These are phyloP conservation scores for Microplitis demolitor DNA, from an alignment of 1,140 invertebrate species.

Conservation along the genomic window DNA sequence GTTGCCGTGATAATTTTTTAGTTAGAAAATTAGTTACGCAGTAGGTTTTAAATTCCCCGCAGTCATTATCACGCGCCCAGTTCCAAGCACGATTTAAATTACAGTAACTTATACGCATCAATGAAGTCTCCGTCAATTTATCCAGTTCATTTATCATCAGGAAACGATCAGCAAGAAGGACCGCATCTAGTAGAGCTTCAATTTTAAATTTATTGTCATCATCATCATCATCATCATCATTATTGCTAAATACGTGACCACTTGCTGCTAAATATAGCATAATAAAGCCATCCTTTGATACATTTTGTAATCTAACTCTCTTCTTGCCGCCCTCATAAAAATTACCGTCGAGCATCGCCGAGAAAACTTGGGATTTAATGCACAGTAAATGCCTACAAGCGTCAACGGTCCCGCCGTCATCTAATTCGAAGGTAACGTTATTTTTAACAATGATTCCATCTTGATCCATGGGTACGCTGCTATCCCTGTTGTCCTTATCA, in stretches of 20 bases:
- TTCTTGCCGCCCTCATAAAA: conserved; percentile 70
- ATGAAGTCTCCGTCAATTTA: conserved; percentile 56
- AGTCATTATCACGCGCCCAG: conserved; percentile 53
- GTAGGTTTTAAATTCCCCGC: conserved; percentile 44
- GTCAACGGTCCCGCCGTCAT: conserved; percentile 67
- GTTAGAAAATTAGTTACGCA: conserved; percentile 56
- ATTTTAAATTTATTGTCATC: conserved; percentile 49
- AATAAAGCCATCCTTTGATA: conserved; percentile 62
- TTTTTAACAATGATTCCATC: conserved; percentile 8
- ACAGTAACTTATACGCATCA: conserved; percentile 47
- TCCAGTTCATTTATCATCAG: conserved; percentile 66
- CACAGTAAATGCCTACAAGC: conserved; percentile 67
- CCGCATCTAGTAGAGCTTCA: conserved; percentile 67
- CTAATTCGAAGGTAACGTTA: conserved; percentile 66
- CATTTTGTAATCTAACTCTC: conserved; percentile 63
- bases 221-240: not conserved
- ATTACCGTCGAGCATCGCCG: conserved; percentile 68
- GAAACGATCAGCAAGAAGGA: conserved; percentile 69
- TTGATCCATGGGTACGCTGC: not conserved
- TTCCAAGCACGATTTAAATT: conserved; percentile 56
- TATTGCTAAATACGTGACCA: conserved; percentile 47
- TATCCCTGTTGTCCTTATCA: not conserved
- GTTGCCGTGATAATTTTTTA: conserved; percentile 41
- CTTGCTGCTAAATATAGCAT: conserved; percentile 61
- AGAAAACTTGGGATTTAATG: conserved; percentile 69